Base-by-base conservation (phyloP, 2,888 invertebrate genomes). In the Pantelozetes paolii region DNA sequence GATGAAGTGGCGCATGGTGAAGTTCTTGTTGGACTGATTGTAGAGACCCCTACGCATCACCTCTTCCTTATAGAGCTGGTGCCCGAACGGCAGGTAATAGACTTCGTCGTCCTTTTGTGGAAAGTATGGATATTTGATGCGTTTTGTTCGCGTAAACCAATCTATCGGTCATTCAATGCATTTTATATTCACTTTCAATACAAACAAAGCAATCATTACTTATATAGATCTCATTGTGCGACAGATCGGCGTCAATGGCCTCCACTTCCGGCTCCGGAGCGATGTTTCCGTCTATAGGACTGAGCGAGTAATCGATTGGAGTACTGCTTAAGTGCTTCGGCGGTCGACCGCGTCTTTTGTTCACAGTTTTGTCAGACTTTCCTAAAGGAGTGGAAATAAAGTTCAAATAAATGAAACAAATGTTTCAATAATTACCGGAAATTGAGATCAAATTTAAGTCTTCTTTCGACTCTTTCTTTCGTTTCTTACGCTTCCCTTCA, bases 81-180 rank as follows among this genome's bases (percentile, higher is more conserved):
- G 62, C 2, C 62, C 62, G n/a, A 28, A 62, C n/a, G 62, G 62
- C 20, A 62, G 15, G n/a, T 62, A 62, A 36, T 62, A 62, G 32
- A 62, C 62, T 30, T 18, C 20, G 32, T 62, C 62, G 62, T 62
- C 62, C 32, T 62, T 62, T 62, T 62, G 62, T 18, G 62, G 32
- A 32, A 62, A 62, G 30, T 62, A 62, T 13, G 62, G 62, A 2
- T n/a, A n/a, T 32, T 62, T 62, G 1, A 32, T 62, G 2, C 15
- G 30, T 9, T 36, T 30, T 32, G 62, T 62, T 62, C 32, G 32
- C 18, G 62, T 62, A n/a, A 62, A 62, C 62, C 62, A 62, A n/a
- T 62, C 62, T 62, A n/a, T 62, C 15, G 32, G 15, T 11, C 15
- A 62, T 13, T 9, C 23, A 54, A 26, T 32, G n/a, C 28, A 11